Evolutionary conservation across 2,888 invertebrate species (phyloP), one percentile per base, ranked within the genome.

Genomic region (Pachliopta kotzebuea): DNA sequence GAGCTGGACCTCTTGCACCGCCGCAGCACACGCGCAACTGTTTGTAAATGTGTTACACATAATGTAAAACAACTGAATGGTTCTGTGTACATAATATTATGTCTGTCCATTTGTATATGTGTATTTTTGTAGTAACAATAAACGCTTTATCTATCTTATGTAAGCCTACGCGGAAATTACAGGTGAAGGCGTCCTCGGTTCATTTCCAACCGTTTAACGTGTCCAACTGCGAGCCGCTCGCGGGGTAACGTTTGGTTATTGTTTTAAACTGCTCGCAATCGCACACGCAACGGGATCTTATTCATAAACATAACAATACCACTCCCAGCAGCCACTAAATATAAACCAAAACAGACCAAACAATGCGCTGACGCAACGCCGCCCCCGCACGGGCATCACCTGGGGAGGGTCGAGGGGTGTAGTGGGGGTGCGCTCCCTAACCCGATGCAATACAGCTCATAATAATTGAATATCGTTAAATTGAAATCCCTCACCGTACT

Each of bases 331-430:
- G 74, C 73, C 71, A 6, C 76, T 76, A 77, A 78, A 81, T 77
- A 70, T 74, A 74, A 74, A 78, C 68, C 72, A 75, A 78, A 80
- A 80, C 76, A 82, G 83, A 81, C 76, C 76, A 82, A 84, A 81
- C 76, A 74, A 52, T 59, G 63, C 67, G 57, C 63, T 55, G 69
- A 70, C 70, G 73, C 72, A 69, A 72, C 74, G 71, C 67, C 71
- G 70, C 69, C 71, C 72, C 75, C 74, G 74, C 74, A 72, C 70
- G 67, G 75, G 66, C 75, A 67, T 67, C 71, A 74, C 72, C 72
- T 68, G 71, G 70, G 64, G 66, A 73, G 74, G 70, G 66, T 70
- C 78, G 77, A 84, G 80, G 78, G 31, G 21, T 1, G 2, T 3
- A 55, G 9, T 4, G 49, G n/a, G 49, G 7, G 49, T 2, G 49